A percentile compares a stretch with the other conserved stretches of the same genome.
Conservation (phyloP, 2,113 vertebrate species). For the Suncus etruscus region DNA sequence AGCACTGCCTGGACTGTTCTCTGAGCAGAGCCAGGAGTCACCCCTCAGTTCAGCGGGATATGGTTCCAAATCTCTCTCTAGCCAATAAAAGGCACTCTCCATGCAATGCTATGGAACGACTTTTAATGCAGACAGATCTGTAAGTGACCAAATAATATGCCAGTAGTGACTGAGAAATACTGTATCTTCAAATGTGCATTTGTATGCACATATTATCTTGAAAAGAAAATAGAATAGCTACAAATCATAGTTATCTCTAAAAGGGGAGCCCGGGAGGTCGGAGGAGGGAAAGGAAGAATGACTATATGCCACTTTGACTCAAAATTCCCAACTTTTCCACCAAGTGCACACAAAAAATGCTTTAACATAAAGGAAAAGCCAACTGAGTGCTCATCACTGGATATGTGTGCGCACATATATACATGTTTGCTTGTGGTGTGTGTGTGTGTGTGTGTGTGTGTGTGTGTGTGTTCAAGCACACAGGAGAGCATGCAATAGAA, state of each 20-base stretch:
- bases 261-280: not conserved
- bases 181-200: not conserved
- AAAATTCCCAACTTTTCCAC: not conserved
- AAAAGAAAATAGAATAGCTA: not conserved
- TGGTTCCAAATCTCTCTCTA: no score
- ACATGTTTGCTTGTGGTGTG: no score
- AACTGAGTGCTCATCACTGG: not conserved
- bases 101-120: not conserved
- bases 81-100: not conserved
- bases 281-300: not conserved
- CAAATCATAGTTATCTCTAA: not conserved
- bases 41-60: no score
- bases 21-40: no score
- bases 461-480: rapidly evolving
- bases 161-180: not conserved
- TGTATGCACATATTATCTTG: not conserved
- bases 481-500: not conserved
- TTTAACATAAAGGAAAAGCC: not conserved
- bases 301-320: not conserved
- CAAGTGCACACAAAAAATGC: not conserved
- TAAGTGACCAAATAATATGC: not conserved
- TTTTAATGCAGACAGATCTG: not conserved
- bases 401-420: no score
- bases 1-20: no score
- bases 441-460: no score